Conservation (phyloP, 2,888 invertebrate species). For the Oscheius sp. region DNA sequence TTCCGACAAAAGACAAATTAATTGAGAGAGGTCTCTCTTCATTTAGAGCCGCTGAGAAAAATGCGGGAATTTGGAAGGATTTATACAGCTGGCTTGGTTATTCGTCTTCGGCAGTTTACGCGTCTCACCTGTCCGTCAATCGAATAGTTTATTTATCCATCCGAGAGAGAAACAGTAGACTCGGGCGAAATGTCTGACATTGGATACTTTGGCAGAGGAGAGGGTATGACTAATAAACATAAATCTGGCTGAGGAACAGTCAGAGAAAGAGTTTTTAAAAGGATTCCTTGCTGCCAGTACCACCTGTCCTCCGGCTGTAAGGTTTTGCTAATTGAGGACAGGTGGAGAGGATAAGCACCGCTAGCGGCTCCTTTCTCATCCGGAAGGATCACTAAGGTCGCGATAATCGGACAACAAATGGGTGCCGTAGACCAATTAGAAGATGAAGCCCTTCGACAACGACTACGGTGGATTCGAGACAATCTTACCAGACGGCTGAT, state of each 20-base stretch:
- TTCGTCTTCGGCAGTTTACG: conserved; percentile 1
- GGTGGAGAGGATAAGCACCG: conserved; percentile 17
- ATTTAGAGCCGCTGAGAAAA: background rate
- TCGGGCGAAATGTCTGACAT: background rate
- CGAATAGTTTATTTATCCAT: conserved; percentile 18
- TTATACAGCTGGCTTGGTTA: background rate
- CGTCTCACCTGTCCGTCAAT: conserved; percentile 15
- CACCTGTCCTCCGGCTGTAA: conserved; percentile 27
- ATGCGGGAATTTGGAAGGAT: too few relatives aligned
- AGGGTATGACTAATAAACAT: background rate
- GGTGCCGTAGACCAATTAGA: conserved; percentile 9
- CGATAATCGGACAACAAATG: conserved; percentile 24
- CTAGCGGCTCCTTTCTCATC: conserved; percentile 13
- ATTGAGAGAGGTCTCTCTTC: conserved; percentile 6
- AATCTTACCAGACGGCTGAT: background rate
- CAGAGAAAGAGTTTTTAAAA: background rate
- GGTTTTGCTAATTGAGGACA: conserved; percentile 27
- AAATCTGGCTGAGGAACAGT: background rate
- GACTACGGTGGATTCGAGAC: conserved; percentile 3
- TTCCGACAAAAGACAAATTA: conserved; percentile 28
- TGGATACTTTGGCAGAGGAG: background rate
- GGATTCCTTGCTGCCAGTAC: conserved; percentile 11
- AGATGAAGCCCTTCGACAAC: background rate
- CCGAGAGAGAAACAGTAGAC: background rate
- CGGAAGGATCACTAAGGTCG: conserved; percentile 24